A percentile compares a stretch with the other conserved stretches of the same genome.
Conservation (phyloP, 2,888 invertebrate species). For the Cyclophora albipunctata region DNA sequence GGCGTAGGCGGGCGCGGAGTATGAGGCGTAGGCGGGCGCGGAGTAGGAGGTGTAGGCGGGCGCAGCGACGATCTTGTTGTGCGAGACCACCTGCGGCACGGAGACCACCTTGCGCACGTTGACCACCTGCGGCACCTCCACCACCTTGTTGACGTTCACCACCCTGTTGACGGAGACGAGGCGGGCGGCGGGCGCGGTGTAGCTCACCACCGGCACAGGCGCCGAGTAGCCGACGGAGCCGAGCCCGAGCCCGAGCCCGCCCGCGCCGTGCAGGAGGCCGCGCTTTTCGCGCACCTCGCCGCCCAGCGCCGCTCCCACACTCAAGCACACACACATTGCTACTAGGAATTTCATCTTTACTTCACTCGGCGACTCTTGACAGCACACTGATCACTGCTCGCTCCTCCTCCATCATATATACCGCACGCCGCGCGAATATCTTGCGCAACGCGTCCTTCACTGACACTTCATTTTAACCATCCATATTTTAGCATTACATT, state of each 20-base stretch:
- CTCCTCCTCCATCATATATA: too few relatives aligned
- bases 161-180: constrained; percentile 30
- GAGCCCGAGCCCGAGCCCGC: constrained; percentile 3
- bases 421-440: too few relatives aligned
- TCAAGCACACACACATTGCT: too few relatives aligned
- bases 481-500: too few relatives aligned
- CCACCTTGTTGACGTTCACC: constrained; percentile 32
- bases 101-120: constrained; percentile 21
- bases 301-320: too few relatives aligned
- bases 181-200: constrained; percentile 23
- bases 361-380: too few relatives aligned
- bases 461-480: too few relatives aligned
- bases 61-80: constrained; percentile 11
- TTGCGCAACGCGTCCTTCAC: too few relatives aligned
- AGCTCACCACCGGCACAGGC: constrained; percentile 3
- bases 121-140: constrained; percentile 31
- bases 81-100: constrained; percentile 17
- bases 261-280: constrained; percentile 16
- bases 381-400: too few relatives aligned
- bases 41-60: constrained; percentile 7
- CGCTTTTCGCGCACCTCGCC: constrained; percentile 7
- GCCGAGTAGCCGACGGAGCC: constrained; percentile 1
- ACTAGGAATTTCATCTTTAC: too few relatives aligned
- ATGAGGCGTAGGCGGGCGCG: too few relatives aligned
- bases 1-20: not conserved